These are phyloP conservation scores for Drosophila albomicans DNA, from an alignment of 1,140 invertebrate genomes.

Conservation along the genomic window DNA sequence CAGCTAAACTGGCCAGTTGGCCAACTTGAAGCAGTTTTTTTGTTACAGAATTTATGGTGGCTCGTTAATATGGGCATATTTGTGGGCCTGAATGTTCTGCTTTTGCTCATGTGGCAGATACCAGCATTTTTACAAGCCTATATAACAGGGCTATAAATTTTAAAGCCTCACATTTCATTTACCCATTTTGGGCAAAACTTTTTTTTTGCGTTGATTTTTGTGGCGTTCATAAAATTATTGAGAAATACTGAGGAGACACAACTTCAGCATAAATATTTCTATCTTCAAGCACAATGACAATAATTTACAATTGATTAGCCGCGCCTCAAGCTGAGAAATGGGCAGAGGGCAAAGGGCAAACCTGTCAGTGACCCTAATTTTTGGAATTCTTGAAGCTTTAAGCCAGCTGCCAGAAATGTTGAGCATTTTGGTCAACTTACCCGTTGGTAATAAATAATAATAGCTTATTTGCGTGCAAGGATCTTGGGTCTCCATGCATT, in stretches of 20 bases:
- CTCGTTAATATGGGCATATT: conserved; percentile 49
- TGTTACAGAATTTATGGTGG: conserved; percentile 58
- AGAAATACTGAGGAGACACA: not conserved
- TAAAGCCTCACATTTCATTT: conserved; percentile 37
- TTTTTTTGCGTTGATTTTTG: conserved; percentile 2
- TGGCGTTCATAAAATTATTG: conserved; percentile 14
- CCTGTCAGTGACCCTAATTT: conserved; percentile 2
- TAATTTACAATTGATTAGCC: conserved; percentile 45
- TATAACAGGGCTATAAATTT: conserved; percentile 57
- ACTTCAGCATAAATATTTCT: conserved; percentile 7
- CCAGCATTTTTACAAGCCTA: conserved; percentile 34
- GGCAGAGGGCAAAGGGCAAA: not conserved
- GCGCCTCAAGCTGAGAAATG: not conserved
- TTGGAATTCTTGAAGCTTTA: conserved; percentile 35
- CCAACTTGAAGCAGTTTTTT: conserved; percentile 22
- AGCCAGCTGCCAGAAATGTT: conserved; percentile 38
- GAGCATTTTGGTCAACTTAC: conserved; percentile 38
- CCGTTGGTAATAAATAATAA: conserved; percentile 63
- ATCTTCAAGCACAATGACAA: conserved; percentile 15
- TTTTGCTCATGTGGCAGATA: conserved; percentile 40
- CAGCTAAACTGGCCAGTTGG: not conserved
- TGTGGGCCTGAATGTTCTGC: conserved; percentile 25
- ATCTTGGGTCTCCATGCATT: not conserved
- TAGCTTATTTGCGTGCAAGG: conserved; percentile 46
- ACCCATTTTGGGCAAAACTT: conserved; percentile 16